These are phyloP conservation scores for Drosophila orosa DNA, from an alignment of 1,140 invertebrate genomes.

Conservation along the genomic window DNA sequence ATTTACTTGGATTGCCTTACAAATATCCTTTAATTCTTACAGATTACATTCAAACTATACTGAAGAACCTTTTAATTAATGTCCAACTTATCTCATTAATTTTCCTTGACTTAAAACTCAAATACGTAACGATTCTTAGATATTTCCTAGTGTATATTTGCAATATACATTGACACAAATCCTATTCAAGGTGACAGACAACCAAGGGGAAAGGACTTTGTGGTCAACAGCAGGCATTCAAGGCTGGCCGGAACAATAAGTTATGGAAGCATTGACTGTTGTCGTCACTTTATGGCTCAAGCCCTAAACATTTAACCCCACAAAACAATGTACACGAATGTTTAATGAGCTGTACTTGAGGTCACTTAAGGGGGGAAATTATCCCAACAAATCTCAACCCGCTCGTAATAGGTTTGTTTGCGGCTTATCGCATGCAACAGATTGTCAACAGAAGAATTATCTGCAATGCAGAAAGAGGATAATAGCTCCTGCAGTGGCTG, in stretches of 20 bases:
- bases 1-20: background rate
- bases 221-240: slow-evolving; percentile 34
- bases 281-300: slow-evolving; percentile 38
- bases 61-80: background rate
- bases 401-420: slow-evolving; percentile 36
- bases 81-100: background rate
- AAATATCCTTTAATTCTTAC: background rate
- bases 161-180: slow-evolving; percentile 26
- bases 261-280: slow-evolving; percentile 51
- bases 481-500: slow-evolving; percentile 44
- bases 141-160: background rate
- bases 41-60: background rate
- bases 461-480: slow-evolving; percentile 30
- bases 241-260: slow-evolving; percentile 33
- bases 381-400: slow-evolving; percentile 15
- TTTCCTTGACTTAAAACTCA: background rate
- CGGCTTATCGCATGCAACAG: slow-evolving; percentile 64
- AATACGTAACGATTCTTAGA: background rate
- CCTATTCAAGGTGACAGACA: slow-evolving; percentile 15
- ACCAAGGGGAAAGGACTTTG: slow-evolving; percentile 4
- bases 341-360: slow-evolving; percentile 24
- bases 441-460: slow-evolving; percentile 61
- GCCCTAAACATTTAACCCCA: slow-evolving; percentile 1
- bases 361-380: slow-evolving; percentile 23
- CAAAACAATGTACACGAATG: slow-evolving; percentile 6